Evolutionary conservation across 2,113 vertebrate species (phyloP), one percentile per base, ranked within the genome.

Genomic region (Dascyllus trimaculatus): DNA sequence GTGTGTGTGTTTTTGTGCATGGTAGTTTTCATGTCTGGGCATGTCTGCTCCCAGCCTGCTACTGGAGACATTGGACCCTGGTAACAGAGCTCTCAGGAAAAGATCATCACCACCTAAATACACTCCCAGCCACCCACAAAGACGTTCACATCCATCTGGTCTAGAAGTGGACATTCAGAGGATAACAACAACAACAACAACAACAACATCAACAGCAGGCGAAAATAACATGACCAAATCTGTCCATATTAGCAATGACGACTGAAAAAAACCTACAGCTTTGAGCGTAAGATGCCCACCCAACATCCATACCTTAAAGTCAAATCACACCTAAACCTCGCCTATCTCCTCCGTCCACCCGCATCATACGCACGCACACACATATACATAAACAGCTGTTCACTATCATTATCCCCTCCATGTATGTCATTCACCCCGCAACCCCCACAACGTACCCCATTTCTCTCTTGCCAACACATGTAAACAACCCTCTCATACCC

Each of bases 381-480:
- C 61, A 85, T 79, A 88, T 79, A 77, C 70, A 74, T 46, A 84
- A 79, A 92, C 91, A 92, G 88, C 90, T 92, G 85, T 85, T 90
- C 88, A 83, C 87, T 52, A 85, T 92, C 86, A 93, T 93, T 92
- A 92, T 90, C 89, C 89, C 68, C 81, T 88, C 85, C 85, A 74
- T 91, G 87, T 89, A 91, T 89, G 89, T 91, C 88, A 92, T 59
- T 78, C 76, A 73, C 75, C 52, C 75, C 67, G 78, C 81, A 82
- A 60, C 85, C 81, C 86, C 85, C 81, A 81, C 56, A 8, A 80
- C 63, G 81, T 71, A 90, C 88, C 86, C 88, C 88, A 89, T 87
- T 88, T 89, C 51, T 90, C 66, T 78, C 71, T 80, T 61, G 14
- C 66, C 71, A 77, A 75, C 24, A 24, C 84, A 90, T 81, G 88